Evolutionary conservation across 2,797 vertebrate genomes (phyloP).

Genomic region (Scolopax rusticola): DNA sequence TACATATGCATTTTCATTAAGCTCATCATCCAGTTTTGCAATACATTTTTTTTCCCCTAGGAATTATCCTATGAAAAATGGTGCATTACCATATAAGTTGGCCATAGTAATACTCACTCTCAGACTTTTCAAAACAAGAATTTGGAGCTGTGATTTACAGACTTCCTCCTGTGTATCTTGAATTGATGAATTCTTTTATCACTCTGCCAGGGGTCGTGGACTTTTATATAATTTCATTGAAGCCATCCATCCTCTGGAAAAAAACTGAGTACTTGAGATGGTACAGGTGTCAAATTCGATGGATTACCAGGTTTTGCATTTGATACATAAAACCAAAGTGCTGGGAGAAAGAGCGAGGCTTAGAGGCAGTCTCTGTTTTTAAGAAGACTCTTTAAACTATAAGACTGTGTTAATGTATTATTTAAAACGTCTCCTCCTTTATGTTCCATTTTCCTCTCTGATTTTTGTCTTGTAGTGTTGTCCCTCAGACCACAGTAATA

Average conservation of each 20-base stretch:
- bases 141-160: neutral
- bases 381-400: neutral
- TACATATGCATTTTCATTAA: fast-evolving
- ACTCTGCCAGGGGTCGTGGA: neutral
- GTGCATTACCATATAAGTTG: fast-evolving
- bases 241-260: neutral
- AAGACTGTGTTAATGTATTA: neutral
- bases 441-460: slow-evolving; percentile 48
- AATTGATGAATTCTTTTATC: neutral
- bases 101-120: fast-evolving
- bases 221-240: neutral
- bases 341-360: neutral
- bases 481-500: slow-evolving; percentile 97
- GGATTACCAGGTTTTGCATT: neutral
- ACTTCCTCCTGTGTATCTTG: neutral
- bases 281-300: neutral
- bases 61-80: neutral
- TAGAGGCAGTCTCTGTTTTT: neutral
- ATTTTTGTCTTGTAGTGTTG: slow-evolving; percentile 85
- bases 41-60: neutral
- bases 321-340: neutral
- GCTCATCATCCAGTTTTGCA: neutral
- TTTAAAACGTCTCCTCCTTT: slow-evolving; percentile 17
- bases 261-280: neutral
- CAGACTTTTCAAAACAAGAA: neutral